Evolutionary conservation across 2,797 vertebrate genomes (phyloP).

Genomic region (Amphiprion clarkii): DNA sequence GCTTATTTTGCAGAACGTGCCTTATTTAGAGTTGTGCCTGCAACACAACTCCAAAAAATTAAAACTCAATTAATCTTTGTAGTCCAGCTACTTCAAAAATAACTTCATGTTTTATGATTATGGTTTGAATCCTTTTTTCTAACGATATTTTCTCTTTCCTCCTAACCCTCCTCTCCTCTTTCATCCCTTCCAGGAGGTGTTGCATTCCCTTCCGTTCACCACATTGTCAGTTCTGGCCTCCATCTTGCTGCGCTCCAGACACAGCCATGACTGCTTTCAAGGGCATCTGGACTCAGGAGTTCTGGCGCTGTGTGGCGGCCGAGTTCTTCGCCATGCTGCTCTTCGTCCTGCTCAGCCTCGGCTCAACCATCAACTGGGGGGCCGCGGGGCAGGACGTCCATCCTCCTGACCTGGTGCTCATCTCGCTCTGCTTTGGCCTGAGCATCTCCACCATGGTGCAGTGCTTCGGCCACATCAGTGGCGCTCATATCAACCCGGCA

Average conservation of each 20-base stretch:
- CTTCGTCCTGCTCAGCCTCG: conserved; percentile 90
- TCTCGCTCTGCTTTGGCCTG: conserved; percentile 93
- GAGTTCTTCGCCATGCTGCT: conserved; percentile 92
- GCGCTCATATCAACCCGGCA: conserved; percentile 92
- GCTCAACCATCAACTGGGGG: conserved; percentile 92
- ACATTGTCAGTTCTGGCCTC: neutral
- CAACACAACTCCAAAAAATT: too few species aligned
- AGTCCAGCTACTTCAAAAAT: too few species aligned
- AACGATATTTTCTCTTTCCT: too few species aligned
- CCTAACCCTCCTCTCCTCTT: too few species aligned
- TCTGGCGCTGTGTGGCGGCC: conserved; percentile 90
- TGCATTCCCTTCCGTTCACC: conserved; percentile 29
- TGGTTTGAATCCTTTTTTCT: too few species aligned
- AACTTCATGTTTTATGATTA: too few species aligned
- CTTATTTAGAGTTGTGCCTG: too few species aligned
- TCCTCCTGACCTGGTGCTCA: conserved; percentile 88
- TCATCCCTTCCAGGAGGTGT: conserved; percentile 57
- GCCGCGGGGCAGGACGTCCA: conserved; percentile 76
- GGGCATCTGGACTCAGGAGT: conserved; percentile 93
- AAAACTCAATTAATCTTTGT: too few species aligned
- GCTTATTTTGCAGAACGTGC: too few species aligned
- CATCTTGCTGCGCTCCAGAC: conserved; percentile 74
- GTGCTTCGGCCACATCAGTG: conserved; percentile 88
- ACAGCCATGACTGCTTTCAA: conserved; percentile 90
- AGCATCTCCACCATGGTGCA: conserved; percentile 93